Base-by-base conservation (phyloP, 2,888 invertebrate genomes). In the Drosophila crucigera region DNA sequence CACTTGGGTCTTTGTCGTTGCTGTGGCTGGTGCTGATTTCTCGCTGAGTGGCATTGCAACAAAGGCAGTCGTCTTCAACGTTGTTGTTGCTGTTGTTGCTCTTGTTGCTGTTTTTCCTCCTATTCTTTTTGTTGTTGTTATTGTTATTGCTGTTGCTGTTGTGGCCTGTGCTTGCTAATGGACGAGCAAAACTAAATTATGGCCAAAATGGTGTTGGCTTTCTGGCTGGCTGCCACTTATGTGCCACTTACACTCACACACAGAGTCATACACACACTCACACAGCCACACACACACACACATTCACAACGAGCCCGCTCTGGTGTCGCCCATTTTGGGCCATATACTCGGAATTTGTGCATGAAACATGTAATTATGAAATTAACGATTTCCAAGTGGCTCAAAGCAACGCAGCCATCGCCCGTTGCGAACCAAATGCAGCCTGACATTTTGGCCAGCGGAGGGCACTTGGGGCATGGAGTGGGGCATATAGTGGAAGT, bases 331-430 rank as follows among this genome's bases (percentile, higher is more conserved):
- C 78, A 78, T 78, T 78, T 78, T 81, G 61, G 41, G 63, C 53
- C 60, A 67, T 49, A 67, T 43, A 69, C 69, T 68, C 70, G 62
- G 60, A 76, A 83, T 76, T 75, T 82, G 88, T 83, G 82, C 86
- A 92, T 92, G 92, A 91, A 92, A 91, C 91, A 92, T 92, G 92
- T 86, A 91, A 91, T 91, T 91, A 91, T 90, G 91, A 91, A 92
- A 92, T 91, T 91, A 92, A 91, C 92, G 91, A 91, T 92, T 91
- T 70, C 90, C 91, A 92, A 91, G 91, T 91, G 91, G 91, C 91
- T 89, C 76, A 82, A 85, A 90, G 84, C 83, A 73, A 73, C 78
- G 58, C 63, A 67, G 63, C 54, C 68, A 61, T 33, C 69, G 62
- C 49, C 60, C 59, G 35, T 31, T 53, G 60, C 50, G 33, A 28